Evolutionary conservation across 2,888 invertebrate species (phyloP).

Genomic region (Pteria penguin): DNA sequence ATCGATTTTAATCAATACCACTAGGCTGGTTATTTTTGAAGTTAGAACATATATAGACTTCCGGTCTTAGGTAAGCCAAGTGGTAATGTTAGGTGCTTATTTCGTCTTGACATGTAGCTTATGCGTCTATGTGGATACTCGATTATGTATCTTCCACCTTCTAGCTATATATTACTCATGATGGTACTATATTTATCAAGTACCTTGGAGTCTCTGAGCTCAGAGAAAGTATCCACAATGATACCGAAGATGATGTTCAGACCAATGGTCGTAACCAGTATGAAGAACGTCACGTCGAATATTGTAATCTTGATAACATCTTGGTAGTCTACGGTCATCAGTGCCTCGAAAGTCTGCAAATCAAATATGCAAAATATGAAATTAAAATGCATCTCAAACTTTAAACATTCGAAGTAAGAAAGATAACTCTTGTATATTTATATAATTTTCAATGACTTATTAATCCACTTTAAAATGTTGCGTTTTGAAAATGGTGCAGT

Average conservation of each 20-base stretch:
- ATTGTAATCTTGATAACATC: conserved; percentile 58
- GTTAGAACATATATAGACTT: too few species aligned
- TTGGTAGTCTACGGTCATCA: conserved; percentile 22
- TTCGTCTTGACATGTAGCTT: too few species aligned
- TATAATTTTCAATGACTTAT: too few species aligned
- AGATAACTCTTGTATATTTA: too few species aligned
- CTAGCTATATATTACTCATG: not conserved
- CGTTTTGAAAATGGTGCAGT: too few species aligned
- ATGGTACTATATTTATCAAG: not conserved
- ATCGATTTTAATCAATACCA: too few species aligned
- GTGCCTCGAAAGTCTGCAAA: conserved; percentile 25
- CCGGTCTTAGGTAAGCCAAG: too few species aligned
- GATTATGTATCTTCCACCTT: not conserved
- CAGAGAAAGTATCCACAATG: conserved; percentile 78
- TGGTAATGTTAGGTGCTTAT: too few species aligned
- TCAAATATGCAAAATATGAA: not conserved
- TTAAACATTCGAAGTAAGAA: too few species aligned
- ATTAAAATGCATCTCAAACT: too few species aligned
- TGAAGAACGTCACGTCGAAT: conserved; percentile 75
- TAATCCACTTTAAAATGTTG: too few species aligned
- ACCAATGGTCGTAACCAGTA: conserved; percentile 76
- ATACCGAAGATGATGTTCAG: conserved; percentile 78
- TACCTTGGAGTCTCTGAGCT: conserved; percentile 75
- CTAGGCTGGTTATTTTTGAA: too few species aligned
- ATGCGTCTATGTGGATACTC: not conserved